Base-by-base conservation (phyloP, 2,888 invertebrate genomes). In the Thymelicus acteon region DNA sequence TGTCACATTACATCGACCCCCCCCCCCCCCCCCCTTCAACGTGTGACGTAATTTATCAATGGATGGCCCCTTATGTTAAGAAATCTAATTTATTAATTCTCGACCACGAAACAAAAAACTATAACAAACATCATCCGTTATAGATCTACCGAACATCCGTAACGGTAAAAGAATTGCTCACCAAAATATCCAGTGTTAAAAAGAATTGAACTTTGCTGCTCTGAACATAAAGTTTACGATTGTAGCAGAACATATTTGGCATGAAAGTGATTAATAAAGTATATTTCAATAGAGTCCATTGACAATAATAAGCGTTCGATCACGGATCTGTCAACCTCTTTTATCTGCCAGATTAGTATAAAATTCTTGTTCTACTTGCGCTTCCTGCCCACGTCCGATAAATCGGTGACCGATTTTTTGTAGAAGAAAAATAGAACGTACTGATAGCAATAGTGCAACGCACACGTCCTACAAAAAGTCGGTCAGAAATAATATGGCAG, bases 261-360 rank as follows among this genome's bases (percentile, higher is more conserved):
- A 12, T 15, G 24, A 57, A 62, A 15, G 44, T 44, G 39, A 54
- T 68, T 54, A 57, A 68, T 62, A 62, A 54, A 75, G 72, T 72
- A 77, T 80, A 76, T 79, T 79, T 79, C 75, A 73, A 79, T 76
- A 75, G 73, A 74, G 7, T 10, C 60, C 67, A 78, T 72, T 81
- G 78, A 82, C 82, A 82, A 82, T 82, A 85, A 85, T 87, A 84
- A 88, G 85, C 78, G 76, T 80, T 86, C 85, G 82, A 87, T 90
- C 90, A 90, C 85, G 86, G 83, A 79, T 54, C 80, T 88, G 89
- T 88, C 89, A 85, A 79, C 80, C 78, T 79, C 79, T 76, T 76
- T 78, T 74, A 81, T 81, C 82, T 77, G 84, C 76, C 77, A 67
- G 74, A 72, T 71, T 75, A 75, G 72, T 54, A 60, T 60, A 68